Percentiles rank a stretch among this genome's conserved stretches.
Conservation (phyloP, 2,113 vertebrate genomes). For the Aplodontia rufa region DNA sequence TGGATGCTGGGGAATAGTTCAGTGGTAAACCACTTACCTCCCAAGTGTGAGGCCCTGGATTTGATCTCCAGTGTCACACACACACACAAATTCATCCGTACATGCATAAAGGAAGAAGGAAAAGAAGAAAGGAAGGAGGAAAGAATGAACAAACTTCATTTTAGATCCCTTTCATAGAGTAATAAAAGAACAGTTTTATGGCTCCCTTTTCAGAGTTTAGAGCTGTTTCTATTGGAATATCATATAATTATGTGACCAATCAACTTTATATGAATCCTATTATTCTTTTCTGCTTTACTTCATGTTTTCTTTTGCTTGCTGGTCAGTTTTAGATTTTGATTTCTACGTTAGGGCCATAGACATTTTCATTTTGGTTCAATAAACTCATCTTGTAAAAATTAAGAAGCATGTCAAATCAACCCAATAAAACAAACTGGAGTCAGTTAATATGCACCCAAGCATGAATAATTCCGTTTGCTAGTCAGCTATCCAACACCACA, state of each 20-base stretch:
- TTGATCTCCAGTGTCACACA: too few relatives aligned
- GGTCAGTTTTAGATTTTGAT: constrained; percentile 41
- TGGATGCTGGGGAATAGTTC: neutral
- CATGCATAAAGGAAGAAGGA: too few relatives aligned
- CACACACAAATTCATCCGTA: too few relatives aligned
- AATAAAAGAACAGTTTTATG: neutral
- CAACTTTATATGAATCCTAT: neutral
- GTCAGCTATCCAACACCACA: neutral
- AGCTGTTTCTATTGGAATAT: neutral
- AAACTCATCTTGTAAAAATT: neutral
- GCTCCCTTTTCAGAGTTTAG: constrained; percentile 29
- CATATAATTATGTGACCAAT: neutral
- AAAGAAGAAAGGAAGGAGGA: too few relatives aligned
- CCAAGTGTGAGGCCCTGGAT: too few relatives aligned
- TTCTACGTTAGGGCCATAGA: constrained; percentile 16
- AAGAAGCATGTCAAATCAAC: constrained; percentile 46
- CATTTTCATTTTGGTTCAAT: constrained; percentile 32
- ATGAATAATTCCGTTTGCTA: constrained; percentile 25
- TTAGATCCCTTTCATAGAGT: neutral
- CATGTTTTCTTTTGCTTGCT: neutral
- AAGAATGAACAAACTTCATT: neutral
- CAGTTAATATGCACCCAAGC: constrained; percentile 38
- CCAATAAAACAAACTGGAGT: neutral
- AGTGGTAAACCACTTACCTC: neutral
- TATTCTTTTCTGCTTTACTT: constrained; percentile 27